Evolutionary conservation across 35 echinoderm and acorn worm species (phyloP).

Genomic region (Hemicentrotus pulcherrimus): DNA sequence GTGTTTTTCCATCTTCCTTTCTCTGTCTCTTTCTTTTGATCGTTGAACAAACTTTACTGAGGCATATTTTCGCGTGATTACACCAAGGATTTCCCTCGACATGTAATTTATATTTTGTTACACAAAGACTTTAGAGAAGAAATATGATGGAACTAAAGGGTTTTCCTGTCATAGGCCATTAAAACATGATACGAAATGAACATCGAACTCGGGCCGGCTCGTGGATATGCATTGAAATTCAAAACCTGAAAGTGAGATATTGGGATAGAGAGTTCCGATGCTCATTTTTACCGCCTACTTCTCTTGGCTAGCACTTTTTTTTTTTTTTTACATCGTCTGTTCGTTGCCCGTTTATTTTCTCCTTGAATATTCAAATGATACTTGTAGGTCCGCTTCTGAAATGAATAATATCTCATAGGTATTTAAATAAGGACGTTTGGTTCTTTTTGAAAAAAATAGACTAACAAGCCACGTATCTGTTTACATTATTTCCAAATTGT

Average conservation of each 20-base stretch:
- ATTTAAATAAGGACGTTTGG: background rate
- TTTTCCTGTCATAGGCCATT: background rate
- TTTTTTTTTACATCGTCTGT: background rate
- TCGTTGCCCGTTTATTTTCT: background rate
- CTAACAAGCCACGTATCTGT: background rate
- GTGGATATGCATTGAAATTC: background rate
- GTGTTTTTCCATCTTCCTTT: background rate
- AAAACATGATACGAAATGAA: constrained; percentile 41
- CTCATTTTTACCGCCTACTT: background rate
- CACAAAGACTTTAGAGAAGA: constrained; percentile 43
- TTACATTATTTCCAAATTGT: too few species aligned
- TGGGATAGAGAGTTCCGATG: background rate
- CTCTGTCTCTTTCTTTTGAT: background rate
- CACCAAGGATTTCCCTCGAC: constrained; percentile 18
- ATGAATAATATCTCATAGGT: background rate
- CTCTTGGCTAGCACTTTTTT: background rate
- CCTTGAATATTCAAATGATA: background rate
- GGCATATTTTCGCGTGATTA: constrained; percentile 33
- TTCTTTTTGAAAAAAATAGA: background rate
- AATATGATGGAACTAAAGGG: background rate
- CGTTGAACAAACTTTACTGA: constrained; percentile 42
- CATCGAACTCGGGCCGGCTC: constrained; percentile 28
- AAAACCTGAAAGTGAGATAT: background rate
- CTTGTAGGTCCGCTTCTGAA: background rate
- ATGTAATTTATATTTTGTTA: constrained; percentile 50